Percentiles rank a stretch among this genome's conserved stretches.
Conservation (phyloP, 2,797 vertebrate genomes). For the Tiaroga cobitis region DNA sequence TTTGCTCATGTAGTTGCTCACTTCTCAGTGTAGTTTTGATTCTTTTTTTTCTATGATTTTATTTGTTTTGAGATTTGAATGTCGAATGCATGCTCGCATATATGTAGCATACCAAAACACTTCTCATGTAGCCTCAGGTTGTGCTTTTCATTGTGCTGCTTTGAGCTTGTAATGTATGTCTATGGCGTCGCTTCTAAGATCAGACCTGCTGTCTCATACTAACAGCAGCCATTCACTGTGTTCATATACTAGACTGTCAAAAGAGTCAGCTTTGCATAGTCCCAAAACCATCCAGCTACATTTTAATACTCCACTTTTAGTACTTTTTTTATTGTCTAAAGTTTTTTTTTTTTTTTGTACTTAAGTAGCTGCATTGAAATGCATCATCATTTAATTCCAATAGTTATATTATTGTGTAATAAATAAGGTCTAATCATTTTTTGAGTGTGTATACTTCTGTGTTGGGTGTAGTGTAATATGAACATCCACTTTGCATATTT, state of each 20-base stretch:
- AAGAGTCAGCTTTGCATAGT: conserved; percentile 5
- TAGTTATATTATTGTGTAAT: neutral
- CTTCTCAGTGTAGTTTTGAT: neutral
- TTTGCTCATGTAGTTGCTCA: neutral
- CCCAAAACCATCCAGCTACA: neutral
- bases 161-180: conserved; percentile 4
- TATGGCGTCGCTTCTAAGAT: neutral
- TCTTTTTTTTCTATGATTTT: neutral
- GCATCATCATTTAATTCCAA: neutral
- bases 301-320: neutral
- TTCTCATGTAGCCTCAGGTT: neutral
- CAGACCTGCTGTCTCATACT: neutral
- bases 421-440: neutral
- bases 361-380: neutral
- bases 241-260: neutral
- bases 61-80: neutral
- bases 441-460: neutral
- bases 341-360: neutral
- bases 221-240: neutral
- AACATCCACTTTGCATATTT: conserved; percentile 36
- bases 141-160: neutral
- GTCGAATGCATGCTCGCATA: neutral
- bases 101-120: neutral
- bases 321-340: neutral
- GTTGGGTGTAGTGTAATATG: neutral